phyloP scores from a whole-genome alignment of 2,797 vertebrate species.

The Manis crassicaudata region DNA sequence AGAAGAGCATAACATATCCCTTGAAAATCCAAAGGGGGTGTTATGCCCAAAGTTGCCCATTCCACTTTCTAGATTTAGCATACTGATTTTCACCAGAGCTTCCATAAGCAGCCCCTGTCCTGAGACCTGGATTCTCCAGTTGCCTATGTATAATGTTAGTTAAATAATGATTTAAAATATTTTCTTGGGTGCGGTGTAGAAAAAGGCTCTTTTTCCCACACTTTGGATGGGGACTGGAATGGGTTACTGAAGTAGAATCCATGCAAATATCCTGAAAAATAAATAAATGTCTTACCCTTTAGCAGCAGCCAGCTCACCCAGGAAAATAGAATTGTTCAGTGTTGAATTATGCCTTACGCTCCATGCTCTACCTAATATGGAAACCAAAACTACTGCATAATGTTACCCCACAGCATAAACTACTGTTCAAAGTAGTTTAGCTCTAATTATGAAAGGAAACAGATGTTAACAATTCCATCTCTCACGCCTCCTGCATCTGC shows the following conservation, averaged over 20 bases:
- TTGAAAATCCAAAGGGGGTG: background rate
- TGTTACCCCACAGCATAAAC: background rate
- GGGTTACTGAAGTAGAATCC: background rate
- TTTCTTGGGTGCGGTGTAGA: background rate
- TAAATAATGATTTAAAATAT: background rate
- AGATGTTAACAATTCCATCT: constrained; percentile 35
- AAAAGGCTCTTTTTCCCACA: background rate
- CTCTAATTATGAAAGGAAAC: constrained; percentile 63
- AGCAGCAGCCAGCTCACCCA: background rate
- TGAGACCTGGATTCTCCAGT: background rate
- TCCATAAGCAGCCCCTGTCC: background rate
- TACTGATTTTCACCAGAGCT: background rate
- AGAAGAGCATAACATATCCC: background rate
- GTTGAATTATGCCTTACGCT: background rate
- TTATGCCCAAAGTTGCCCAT: background rate
- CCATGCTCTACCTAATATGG: constrained; percentile 17
- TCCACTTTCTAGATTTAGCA: background rate
- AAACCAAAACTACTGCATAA: background rate
- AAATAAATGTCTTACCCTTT: background rate
- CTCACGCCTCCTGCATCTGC: constrained; percentile 3
- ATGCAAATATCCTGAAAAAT: constrained; percentile 7
- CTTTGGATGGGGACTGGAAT: background rate
- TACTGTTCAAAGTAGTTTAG: constrained; percentile 18
- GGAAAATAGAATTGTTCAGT: background rate
- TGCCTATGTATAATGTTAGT: background rate